phyloP scores from a whole-genome alignment of 2,888 invertebrate genomes.

The Drosophila nr. medialis region DNA sequence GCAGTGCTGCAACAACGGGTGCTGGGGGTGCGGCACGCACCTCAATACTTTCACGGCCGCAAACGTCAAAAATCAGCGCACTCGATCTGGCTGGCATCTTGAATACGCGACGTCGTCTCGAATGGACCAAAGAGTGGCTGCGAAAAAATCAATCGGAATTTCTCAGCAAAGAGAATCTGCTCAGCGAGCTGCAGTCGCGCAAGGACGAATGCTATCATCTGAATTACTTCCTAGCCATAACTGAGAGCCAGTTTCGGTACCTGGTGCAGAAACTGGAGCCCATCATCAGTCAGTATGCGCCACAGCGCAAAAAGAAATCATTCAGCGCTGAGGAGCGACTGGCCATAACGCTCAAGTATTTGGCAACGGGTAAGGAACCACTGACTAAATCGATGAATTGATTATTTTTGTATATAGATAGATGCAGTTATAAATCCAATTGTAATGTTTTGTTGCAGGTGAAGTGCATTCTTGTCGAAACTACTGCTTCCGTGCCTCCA shows the following conservation, averaged over 20 bases:
- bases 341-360: constrained; percentile 84
- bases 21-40: constrained; percentile 69
- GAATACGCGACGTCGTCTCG: constrained; percentile 81
- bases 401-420: neutral
- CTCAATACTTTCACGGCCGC: constrained; percentile 64
- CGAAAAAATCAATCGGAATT: constrained; percentile 83
- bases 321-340: constrained; percentile 83
- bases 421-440: neutral
- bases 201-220: constrained; percentile 83
- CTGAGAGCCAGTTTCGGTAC: constrained; percentile 83
- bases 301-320: constrained; percentile 83
- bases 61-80: constrained; percentile 76
- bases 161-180: constrained; percentile 82
- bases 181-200: constrained; percentile 82
- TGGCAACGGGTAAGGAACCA: constrained; percentile 82
- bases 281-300: constrained; percentile 82
- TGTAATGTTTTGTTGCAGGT: constrained; percentile 60
- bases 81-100: constrained; percentile 82
- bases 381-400: neutral
- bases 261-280: constrained; percentile 82
- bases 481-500: constrained; percentile 84
- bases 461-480: constrained; percentile 84
- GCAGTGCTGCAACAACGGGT: constrained; percentile 28
- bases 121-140: constrained; percentile 84
- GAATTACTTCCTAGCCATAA: constrained; percentile 83